Evolutionary conservation across 1,140 invertebrate species (phyloP), one percentile per base, ranked within the genome.

Genomic region (Bombus waltoni): DNA sequence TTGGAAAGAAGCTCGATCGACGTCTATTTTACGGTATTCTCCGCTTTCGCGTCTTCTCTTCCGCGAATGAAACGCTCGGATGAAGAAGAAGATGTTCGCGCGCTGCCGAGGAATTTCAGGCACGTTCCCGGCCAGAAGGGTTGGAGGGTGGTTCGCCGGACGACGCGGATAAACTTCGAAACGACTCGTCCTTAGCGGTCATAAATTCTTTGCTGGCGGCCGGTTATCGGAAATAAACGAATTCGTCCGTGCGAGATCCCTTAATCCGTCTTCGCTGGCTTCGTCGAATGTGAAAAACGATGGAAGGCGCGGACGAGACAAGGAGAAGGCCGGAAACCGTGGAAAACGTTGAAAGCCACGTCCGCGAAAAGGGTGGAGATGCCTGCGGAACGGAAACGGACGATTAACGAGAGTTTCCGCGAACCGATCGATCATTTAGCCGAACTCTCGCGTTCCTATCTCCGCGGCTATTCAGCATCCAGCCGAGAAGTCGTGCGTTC

Each of bases 371-470:
- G 28, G 28, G 28, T n/a, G 59, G 28, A 62, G 72, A 72, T 85
- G 84, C 59, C 68, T 73, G 77, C 78, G 80, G 80, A 84, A 79
- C 87, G 89, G 92, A 92, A 91, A 85, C 83, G 87, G 75, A 91
- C 91, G 91, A 91, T 91, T 92, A 92, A 92, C 88, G 87, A 91
- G 91, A 91, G 88, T 92, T 91, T 88, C 86, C 86, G 86, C 84
- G 79, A 76, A 77, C 75, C 87, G 85, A 92, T 89, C 91, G 92
- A 92, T 91, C 89, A 91, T 88, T 89, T 88, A 88, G 85, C 71
- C 74, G 57, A 76, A 35, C 42, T n/a, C 13, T 59, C 65, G 71
- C 70, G 73, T 77, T 35, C 80, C 83, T 85, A 78, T 85, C 87
- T 81, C 75, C 40, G 40, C 53, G 83, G 85, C 87, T 90, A 85